Base-by-base conservation (phyloP, 2,888 invertebrate genomes). In the Caenorhabditis afra region DNA sequence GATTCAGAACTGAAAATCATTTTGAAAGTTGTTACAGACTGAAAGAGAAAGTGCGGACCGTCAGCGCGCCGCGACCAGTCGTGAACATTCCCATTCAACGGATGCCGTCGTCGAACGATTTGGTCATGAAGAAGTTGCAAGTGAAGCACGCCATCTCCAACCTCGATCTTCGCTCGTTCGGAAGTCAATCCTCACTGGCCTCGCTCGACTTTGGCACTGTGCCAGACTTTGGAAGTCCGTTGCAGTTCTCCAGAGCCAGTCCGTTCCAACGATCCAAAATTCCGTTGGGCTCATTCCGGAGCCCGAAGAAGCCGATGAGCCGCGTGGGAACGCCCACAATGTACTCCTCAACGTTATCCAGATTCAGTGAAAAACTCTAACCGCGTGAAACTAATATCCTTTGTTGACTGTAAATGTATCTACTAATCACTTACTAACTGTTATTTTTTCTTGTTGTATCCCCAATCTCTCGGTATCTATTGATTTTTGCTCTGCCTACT, bases 41-140 rank as follows among this genome's bases (percentile, higher is more conserved):
- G 14, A 79, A 79, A 57, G 79, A 81, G 49, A 79, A 81, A 35
- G 41, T 66, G 3, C 68, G 65, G 16, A 45, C 50, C 2, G 37
- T 68, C 1, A 62, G 74, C 10, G 64, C 79, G 0, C 76, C 79
- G 0, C 58, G 82, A 0, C 84, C 81, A 20, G 41, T 67, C 14
- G 50, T 76, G 22, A 81, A 73, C 45, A 49, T 81, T 22, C 79
- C 80, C 10, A 66, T 83, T 29, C 73, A 76, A 68, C 35, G 83
- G 29, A 71, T 77, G 49, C 83, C 83, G 5, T 79, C 79, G 10
- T 79, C 83, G 0, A 82, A 85, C 50, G 85, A 85, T 61, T 45
- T 85, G 45, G 78, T 83, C 1, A 81, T 85, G 85, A 85, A 85
- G 52, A 79, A 79, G n/a, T 64, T 85, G 16, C 79, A 84, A 79